Evolutionary conservation across 2,888 invertebrate genomes (phyloP).

Genomic region (Iselma pallidipennis): DNA sequence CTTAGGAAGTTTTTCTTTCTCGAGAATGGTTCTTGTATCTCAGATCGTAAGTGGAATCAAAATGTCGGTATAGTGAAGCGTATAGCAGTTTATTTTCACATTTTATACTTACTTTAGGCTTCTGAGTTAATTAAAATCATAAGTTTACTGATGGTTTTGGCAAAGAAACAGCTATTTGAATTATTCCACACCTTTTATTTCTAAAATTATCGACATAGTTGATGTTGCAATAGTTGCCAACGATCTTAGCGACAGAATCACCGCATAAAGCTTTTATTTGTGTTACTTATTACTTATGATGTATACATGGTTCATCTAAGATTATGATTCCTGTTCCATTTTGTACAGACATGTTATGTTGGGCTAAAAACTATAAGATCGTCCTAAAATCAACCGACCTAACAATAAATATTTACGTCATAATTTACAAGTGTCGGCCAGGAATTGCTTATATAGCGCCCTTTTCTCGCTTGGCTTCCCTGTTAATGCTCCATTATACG

Average conservation of each 20-base stretch:
- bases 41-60: neutral
- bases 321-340: too few relatives aligned
- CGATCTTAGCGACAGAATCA: neutral
- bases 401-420: constrained; percentile 45
- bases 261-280: neutral
- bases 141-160: neutral
- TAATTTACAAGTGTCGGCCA: constrained; percentile 42
- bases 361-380: too few relatives aligned
- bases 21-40: too few relatives aligned
- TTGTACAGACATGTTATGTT: too few relatives aligned
- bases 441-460: constrained; percentile 43
- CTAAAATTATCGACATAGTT: neutral
- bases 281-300: neutral
- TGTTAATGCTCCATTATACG: constrained; percentile 52
- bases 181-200: neutral
- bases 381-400: neutral
- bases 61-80: too few relatives aligned
- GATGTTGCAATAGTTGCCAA: too few relatives aligned
- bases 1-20: neutral
- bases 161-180: neutral
- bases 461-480: constrained; percentile 47
- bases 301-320: too few relatives aligned
- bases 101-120: too few relatives aligned
- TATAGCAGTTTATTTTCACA: too few relatives aligned
- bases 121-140: too few relatives aligned